Evolutionary conservation across 2,113 vertebrate genomes (phyloP).

Genomic region (Elaphurus davidianus): DNA sequence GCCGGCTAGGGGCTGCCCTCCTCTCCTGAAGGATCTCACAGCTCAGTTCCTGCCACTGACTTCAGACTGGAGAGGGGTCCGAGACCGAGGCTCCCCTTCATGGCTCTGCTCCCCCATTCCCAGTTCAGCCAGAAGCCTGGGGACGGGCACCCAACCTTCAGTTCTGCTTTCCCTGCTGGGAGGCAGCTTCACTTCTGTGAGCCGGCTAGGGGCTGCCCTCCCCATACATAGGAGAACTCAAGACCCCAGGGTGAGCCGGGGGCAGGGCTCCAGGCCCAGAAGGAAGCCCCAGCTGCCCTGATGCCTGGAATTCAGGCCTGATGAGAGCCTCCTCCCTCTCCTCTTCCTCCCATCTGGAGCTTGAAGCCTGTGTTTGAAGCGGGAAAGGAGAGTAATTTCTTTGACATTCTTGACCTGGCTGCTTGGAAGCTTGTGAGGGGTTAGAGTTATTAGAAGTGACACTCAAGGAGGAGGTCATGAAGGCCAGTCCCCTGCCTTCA

Average conservation of each 20-base stretch:
- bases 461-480: not conserved
- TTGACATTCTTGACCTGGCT: not conserved
- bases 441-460: not conserved
- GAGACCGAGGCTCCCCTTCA: not conserved
- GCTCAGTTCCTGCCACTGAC: not conserved
- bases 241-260: not conserved
- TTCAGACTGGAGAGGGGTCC: not conserved
- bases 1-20: not conserved
- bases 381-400: not conserved
- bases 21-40: not conserved
- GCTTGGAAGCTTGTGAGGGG: not conserved
- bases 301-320: not conserved
- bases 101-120: not conserved
- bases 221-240: not conserved
- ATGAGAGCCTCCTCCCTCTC: accelerated
- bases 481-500: not conserved
- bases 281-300: not conserved
- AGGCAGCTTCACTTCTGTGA: not conserved
- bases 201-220: not conserved
- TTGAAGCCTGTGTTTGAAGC: not conserved
- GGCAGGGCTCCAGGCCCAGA: not conserved
- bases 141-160: accelerated
- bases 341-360: not conserved
- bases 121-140: not conserved
- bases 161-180: not conserved